phyloP scores from a whole-genome alignment of 2,113 vertebrate species.

The Coptodon rendalli region DNA sequence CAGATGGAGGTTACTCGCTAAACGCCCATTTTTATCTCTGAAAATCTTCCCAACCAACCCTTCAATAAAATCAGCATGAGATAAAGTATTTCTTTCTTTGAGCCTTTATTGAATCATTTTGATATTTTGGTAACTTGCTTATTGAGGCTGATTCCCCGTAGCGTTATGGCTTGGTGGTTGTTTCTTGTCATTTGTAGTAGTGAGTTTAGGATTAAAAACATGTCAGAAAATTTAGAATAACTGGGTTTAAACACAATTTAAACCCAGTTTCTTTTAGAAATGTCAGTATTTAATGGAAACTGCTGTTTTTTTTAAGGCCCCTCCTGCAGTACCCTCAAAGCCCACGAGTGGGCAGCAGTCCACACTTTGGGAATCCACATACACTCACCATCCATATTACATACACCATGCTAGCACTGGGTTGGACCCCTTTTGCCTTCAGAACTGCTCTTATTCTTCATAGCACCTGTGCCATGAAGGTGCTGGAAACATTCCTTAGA shows the following conservation, averaged over 20 bases:
- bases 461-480: not conserved
- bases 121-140: not conserved
- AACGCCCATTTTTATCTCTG: not conserved
- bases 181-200: not conserved
- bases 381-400: not conserved
- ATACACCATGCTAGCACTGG: not conserved
- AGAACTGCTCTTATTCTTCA: not conserved
- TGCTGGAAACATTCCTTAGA: not conserved
- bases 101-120: not conserved
- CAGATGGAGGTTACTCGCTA: not conserved
- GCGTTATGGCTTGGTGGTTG: not conserved
- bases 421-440: not conserved
- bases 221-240: not conserved
- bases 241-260: not conserved
- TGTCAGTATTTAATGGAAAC: not conserved
- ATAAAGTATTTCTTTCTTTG: not conserved
- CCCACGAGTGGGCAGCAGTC: not conserved
- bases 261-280: not conserved
- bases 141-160: not conserved
- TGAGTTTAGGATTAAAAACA: not conserved
- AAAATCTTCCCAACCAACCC: not conserved
- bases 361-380: not conserved
- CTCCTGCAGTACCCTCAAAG: not conserved
- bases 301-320: too few species aligned
- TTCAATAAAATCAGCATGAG: not conserved